Conservation (phyloP, 2,113 vertebrate genomes). For the Pelodiscus sinensis region DNA sequence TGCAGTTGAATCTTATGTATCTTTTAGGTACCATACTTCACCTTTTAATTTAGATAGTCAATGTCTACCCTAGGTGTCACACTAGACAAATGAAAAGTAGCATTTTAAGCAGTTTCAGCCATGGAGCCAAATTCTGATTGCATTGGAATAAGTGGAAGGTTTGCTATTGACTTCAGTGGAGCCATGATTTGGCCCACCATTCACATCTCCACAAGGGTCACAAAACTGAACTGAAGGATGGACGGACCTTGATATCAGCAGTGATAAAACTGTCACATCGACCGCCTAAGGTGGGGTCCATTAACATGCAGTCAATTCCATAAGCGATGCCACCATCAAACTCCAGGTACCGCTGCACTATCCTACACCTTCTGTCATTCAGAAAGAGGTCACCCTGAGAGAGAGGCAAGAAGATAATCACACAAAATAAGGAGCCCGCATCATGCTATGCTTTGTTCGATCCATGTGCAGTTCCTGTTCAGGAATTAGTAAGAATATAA, state of each 20-base stretch:
- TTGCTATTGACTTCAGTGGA: accelerated
- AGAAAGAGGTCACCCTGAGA: slow-evolving; percentile 89
- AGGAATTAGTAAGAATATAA: background rate
- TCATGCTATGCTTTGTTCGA: background rate
- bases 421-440: background rate
- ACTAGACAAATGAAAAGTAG: background rate
- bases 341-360: slow-evolving; percentile 85
- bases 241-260: slow-evolving; percentile 78
- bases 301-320: slow-evolving; percentile 91
- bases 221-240: background rate
- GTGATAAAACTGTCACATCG: slow-evolving; percentile 85
- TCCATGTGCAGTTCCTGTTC: background rate
- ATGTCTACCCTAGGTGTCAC: accelerated
- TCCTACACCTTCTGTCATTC: slow-evolving; percentile 81
- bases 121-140: accelerated
- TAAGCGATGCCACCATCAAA: slow-evolving; percentile 88
- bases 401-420: background rate
- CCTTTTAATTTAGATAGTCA: accelerated
- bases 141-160: accelerated
- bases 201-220: accelerated
- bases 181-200: accelerated
- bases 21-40: accelerated
- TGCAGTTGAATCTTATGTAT: accelerated
- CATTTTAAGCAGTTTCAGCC: background rate
- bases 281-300: slow-evolving; percentile 87